These are phyloP conservation scores for Distichodus sexfasciatus DNA, from an alignment of 2,797 vertebrate genomes.

Conservation along the genomic window DNA sequence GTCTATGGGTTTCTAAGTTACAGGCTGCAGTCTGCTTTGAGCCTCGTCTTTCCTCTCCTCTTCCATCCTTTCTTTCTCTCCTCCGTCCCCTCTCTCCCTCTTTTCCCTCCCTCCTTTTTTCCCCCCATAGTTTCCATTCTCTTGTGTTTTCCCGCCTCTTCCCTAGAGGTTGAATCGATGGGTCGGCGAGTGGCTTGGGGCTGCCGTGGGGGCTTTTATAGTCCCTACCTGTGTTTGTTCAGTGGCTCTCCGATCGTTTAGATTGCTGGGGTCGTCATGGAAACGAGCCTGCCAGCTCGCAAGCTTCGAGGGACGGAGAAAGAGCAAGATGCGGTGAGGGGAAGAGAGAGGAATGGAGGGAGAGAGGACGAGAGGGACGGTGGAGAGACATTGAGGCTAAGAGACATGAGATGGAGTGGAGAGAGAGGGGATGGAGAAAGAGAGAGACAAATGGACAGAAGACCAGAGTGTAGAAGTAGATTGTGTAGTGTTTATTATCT, in stretches of 20 bases:
- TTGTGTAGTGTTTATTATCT: too few relatives aligned
- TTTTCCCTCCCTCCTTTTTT: background rate
- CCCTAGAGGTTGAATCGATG: conserved; percentile 20
- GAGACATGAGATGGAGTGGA: too few relatives aligned
- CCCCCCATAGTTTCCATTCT: background rate
- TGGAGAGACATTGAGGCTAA: conserved; percentile 19
- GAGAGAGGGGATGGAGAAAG: too few relatives aligned
- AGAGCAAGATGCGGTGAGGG: conserved; percentile 41
- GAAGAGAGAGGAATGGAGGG: conserved; percentile 54
- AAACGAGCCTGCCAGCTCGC: conserved; percentile 71
- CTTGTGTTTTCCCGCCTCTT: conserved; percentile 2
- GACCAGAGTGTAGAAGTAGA: too few relatives aligned
- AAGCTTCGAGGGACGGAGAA: conserved; percentile 70
- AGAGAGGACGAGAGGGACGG: conserved; percentile 11
- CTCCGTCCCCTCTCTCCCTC: background rate
- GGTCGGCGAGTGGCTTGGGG: conserved; percentile 10
- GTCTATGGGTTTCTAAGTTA: background rate
- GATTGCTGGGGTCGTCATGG: conserved; percentile 75
- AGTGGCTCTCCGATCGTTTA: conserved; percentile 42
- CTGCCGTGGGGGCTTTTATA: conserved; percentile 27
- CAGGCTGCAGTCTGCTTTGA: conserved; percentile 11
- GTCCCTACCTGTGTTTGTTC: conserved; percentile 47
- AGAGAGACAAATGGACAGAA: too few relatives aligned
- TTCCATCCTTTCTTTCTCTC: background rate
- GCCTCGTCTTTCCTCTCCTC: background rate